Evolutionary conservation across 2,888 invertebrate species (phyloP).

Genomic region (Loripinus fragilis): DNA sequence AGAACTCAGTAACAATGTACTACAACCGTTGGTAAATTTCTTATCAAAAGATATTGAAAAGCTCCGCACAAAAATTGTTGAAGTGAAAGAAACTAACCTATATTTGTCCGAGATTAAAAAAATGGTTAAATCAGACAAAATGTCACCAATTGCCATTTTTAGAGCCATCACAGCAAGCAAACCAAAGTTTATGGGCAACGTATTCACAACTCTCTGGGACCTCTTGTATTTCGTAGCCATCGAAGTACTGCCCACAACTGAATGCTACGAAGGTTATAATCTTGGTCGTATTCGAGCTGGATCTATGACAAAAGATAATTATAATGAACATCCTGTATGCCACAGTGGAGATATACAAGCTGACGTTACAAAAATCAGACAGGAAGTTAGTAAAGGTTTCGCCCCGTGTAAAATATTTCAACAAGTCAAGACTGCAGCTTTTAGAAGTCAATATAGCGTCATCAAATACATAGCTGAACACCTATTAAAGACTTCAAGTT

Average conservation of each 20-base stretch:
- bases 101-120: neutral
- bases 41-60: neutral
- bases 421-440: neutral
- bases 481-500: neutral
- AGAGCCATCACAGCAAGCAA: neutral
- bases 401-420: slow-evolving; percentile 6
- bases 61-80: neutral
- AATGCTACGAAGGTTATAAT: neutral
- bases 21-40: neutral
- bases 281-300: neutral
- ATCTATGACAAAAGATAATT: neutral
- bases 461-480: slow-evolving; percentile 4
- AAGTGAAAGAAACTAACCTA: neutral
- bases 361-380: neutral
- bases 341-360: neutral
- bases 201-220: neutral
- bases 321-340: neutral
- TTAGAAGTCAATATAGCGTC: neutral
- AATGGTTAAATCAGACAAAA: neutral
- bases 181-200: neutral
- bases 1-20: neutral
- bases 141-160: neutral
- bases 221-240: neutral
- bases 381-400: neutral
- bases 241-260: neutral